Conservation (phyloP, 1,140 invertebrate species). For the Brachionus angularis region DNA sequence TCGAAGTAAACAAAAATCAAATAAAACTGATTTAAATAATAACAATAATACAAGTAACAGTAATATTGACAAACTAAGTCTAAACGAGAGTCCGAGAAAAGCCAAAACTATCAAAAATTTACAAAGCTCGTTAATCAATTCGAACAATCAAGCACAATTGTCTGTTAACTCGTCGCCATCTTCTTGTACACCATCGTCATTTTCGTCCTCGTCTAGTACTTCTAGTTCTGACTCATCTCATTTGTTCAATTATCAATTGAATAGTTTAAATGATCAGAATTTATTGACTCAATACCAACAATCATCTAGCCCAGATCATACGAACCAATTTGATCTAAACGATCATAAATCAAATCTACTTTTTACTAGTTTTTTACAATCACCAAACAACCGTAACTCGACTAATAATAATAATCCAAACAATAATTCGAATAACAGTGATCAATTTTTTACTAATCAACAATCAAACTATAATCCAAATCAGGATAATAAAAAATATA, state of each 20-base stretch:
- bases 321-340: slow-evolving; percentile 17
- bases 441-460: background rate
- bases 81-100: too few relatives aligned
- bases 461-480: background rate
- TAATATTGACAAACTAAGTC: too few relatives aligned
- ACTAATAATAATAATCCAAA: too few relatives aligned
- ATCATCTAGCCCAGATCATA: background rate
- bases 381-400: too few relatives aligned
- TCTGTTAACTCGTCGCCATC: slow-evolving; percentile 26
- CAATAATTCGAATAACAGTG: background rate
- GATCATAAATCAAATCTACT: slow-evolving; percentile 16
- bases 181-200: slow-evolving; percentile 25
- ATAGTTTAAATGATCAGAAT: background rate
- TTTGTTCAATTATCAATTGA: slow-evolving; percentile 1
- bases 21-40: slow-evolving; percentile 7
- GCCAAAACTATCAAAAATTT: background rate
- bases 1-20: slow-evolving; percentile 29
- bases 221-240: slow-evolving; percentile 19
- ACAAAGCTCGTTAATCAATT: slow-evolving; percentile 10
- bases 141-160: slow-evolving; percentile 18
- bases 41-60: too few relatives aligned
- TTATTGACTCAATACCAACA: slow-evolving; percentile 23
- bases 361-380: background rate
- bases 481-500: background rate
- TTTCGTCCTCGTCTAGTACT: slow-evolving; percentile 13